Conservation (phyloP, 2,888 invertebrate genomes). For the Digitonthophagus gazella region DNA sequence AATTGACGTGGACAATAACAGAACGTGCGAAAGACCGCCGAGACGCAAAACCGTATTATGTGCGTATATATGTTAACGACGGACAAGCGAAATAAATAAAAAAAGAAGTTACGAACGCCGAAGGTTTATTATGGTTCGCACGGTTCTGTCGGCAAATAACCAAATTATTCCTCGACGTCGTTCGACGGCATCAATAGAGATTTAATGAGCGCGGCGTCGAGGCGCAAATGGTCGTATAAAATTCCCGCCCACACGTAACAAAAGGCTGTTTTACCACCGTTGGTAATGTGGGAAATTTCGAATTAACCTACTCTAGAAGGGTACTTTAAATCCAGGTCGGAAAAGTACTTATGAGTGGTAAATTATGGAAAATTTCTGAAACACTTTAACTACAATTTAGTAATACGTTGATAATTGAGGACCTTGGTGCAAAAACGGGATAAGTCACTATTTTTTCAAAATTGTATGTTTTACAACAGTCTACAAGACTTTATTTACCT, state of each 20-base stretch:
- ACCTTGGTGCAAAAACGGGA: too few relatives aligned
- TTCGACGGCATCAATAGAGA: conserved; percentile 6
- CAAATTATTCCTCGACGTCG: conserved; percentile 14
- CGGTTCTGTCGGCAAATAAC: conserved; percentile 9
- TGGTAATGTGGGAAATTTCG: neutral
- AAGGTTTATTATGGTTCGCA: conserved; percentile 12
- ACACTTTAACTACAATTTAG: too few relatives aligned
- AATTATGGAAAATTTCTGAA: too few relatives aligned
- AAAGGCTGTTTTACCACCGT: neutral
- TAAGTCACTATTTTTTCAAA: too few relatives aligned
- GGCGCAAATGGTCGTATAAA: conserved; percentile 1
- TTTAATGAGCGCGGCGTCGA: conserved; percentile 7
- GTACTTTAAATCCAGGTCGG: neutral
- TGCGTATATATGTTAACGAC: conserved; percentile 4
- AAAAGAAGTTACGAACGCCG: neutral
- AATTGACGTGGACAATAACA: neutral
- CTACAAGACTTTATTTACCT: too few relatives aligned
- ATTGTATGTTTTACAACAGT: too few relatives aligned
- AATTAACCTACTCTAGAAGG: neutral
- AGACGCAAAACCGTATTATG: conserved; percentile 10
- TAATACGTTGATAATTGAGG: too few relatives aligned
- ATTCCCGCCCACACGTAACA: conserved; percentile 9
- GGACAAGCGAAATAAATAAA: conserved; percentile 7
- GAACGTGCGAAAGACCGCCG: neutral
- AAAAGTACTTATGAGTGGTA: neutral